Percentiles rank a stretch among this genome's conserved stretches.
Conservation (phyloP, 2,113 vertebrate species). For the Philantomba maxwellii region DNA sequence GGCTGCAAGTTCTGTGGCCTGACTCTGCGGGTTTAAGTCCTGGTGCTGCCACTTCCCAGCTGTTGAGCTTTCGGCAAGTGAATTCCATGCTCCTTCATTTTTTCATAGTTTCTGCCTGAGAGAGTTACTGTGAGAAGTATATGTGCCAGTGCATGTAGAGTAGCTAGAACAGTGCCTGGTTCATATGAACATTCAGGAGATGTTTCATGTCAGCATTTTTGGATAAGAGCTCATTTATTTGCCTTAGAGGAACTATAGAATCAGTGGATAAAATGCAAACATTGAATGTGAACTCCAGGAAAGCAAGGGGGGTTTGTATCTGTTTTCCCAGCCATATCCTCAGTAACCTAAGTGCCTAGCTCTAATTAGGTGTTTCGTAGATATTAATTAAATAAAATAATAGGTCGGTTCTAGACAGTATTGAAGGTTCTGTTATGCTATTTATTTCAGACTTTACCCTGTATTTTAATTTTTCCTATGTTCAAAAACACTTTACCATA, state of each 20-base stretch:
- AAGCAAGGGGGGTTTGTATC: neutral
- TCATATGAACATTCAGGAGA: neutral
- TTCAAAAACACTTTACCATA: neutral
- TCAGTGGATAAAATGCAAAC: neutral
- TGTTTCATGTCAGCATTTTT: neutral
- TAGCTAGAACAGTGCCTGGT: no score
- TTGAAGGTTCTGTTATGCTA: neutral
- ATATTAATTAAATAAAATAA: neutral
- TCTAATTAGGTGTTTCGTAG: neutral
- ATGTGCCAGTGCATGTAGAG: neutral
- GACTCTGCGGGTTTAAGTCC: neutral
- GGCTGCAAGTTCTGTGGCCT: neutral
- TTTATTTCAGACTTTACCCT: neutral
- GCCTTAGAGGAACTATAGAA: neutral
- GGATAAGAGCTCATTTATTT: neutral
- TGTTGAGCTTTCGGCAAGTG: neutral
- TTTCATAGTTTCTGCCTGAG: neutral
- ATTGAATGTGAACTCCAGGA: neutral
- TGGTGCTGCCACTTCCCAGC: neutral
- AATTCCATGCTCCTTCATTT: neutral
- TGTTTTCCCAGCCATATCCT: neutral
- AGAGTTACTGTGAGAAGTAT: neutral
- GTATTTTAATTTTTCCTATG: neutral
- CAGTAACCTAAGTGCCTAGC: rapidly evolving
- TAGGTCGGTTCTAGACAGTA: neutral